These are phyloP conservation scores for Micrastur ruficollis DNA, from an alignment of 2,797 vertebrate species.

Conservation along the genomic window DNA sequence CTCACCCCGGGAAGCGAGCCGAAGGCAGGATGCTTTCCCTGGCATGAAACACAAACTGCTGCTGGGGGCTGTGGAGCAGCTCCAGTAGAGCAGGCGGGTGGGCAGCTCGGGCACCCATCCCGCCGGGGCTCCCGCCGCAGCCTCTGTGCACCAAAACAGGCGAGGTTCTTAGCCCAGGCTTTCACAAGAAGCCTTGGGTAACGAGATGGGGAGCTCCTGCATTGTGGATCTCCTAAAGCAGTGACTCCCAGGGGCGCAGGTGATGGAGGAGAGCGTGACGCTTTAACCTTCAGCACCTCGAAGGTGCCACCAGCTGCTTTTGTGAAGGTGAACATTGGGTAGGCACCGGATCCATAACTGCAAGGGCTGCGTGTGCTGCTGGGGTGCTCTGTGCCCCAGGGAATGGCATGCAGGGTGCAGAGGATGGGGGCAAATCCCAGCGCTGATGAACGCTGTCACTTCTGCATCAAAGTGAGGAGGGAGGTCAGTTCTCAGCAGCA, in stretches of 20 bases:
- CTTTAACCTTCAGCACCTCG: not conserved
- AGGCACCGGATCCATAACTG: not conserved
- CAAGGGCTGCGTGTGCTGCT: not conserved
- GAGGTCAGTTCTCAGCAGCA: not conserved
- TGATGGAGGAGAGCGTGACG: not conserved
- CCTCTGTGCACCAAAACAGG: rapidly evolving
- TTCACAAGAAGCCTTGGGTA: not conserved
- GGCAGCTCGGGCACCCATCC: not conserved
- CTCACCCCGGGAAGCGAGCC: not conserved
- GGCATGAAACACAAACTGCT: not conserved
- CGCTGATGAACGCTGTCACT: not conserved
- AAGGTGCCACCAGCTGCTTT: not conserved
- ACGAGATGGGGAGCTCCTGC: not conserved
- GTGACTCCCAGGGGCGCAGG: not conserved
- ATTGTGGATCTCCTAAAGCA: not conserved
- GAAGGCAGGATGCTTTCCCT: not conserved
- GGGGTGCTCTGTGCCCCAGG: not conserved
- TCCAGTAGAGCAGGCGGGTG: rapidly evolving
- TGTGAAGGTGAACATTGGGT: not conserved
- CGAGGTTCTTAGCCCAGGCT: not conserved
- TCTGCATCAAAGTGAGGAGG: rapidly evolving
- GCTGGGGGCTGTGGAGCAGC: not conserved
- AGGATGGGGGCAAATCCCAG: not conserved
- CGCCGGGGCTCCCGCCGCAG: rapidly evolving
- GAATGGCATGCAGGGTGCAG: not conserved